Evolutionary conservation across 2,797 vertebrate genomes (phyloP).

Genomic region (Eulemur mongoz): DNA sequence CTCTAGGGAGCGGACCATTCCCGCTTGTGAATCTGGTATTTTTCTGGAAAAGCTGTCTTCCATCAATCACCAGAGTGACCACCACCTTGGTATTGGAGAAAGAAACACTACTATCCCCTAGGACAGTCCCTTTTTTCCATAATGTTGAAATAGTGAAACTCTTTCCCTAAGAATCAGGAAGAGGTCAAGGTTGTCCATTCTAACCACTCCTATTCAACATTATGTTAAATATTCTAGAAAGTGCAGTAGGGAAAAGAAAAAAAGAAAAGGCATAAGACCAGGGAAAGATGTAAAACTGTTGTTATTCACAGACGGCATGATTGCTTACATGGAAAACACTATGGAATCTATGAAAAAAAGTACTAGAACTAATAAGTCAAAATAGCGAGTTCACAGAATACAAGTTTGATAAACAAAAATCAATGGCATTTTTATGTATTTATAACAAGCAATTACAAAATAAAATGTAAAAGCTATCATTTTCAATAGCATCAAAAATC

Average conservation of each 20-base stretch:
- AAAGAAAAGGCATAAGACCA: background rate
- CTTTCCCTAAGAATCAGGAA: background rate
- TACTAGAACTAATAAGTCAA: background rate
- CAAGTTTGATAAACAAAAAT: background rate
- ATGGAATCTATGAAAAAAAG: background rate
- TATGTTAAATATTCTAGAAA: background rate
- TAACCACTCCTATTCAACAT: background rate
- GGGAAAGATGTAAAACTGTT: background rate
- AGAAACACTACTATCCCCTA: background rate
- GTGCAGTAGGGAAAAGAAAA: background rate
- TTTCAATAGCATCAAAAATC: background rate
- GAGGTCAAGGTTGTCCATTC: background rate
- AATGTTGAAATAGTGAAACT: background rate
- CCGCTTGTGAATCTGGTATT: background rate
- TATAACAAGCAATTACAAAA: background rate
- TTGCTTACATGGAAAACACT: background rate
- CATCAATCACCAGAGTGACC: background rate
- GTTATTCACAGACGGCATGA: background rate
- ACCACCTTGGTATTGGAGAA: background rate
- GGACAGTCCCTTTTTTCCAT: background rate
- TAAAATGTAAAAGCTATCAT: background rate
- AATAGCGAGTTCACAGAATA: background rate
- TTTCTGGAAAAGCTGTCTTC: background rate
- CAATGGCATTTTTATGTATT: background rate
- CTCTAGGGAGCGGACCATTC: background rate